Evolutionary conservation across 2,888 invertebrate species (phyloP), one percentile per base, ranked within the genome.

Genomic region (Dendrolimus pini): DNA sequence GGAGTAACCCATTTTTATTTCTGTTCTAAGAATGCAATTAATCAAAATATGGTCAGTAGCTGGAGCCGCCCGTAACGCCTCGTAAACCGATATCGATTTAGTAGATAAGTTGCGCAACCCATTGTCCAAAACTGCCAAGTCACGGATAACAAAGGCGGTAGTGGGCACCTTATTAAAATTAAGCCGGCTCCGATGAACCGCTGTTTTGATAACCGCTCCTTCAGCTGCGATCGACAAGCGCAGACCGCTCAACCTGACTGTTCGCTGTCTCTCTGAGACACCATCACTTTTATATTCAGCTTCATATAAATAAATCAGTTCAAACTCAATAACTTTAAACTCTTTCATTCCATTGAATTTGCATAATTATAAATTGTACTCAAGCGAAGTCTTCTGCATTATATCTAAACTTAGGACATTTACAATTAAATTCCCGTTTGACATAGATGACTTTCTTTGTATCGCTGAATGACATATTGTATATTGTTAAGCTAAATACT

Each of bases 161-260:
- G 89, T 89, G 84, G 87, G 83, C 82, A 87, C 84, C 90, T 89
- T 89, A 90, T 90, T 90, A 90, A 89, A 90, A 89, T 86, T 87
- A 86, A 79, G 83, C 85, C 80, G 82, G 82, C 79, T 79, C 73
- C 82, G 85, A 87, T 85, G 84, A 82, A 80, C 79, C 82, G 82
- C 77, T 89, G 89, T 89, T 90, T 86, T 90, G 83, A 88, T 89
- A 89, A 89, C 82, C 75, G 79, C 82, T 80, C 82, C 77, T 76
- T 74, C 71, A 71, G 77, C 72, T 66, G 62, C 74, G 75, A 75
- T 75, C 77, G 75, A 76, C 77, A 77, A 77, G 79, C 78, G 75
- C 60, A 65, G 68, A 69, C 75, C 72, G 74, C 69, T 75, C 73
- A 70, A 78, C 69, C 74, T 73, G 71, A 78, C 74, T 75, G 76